phyloP scores from a whole-genome alignment of 2,113 vertebrate species.

The Rattus norvegicus region GRCr8 NC_086019.1:115981501-115982000 shows the following conservation, averaged over 20 bases:
- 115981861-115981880: not conserved
- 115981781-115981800: not conserved
- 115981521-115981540: not conserved
- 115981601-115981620: constrained; percentile 4
- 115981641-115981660: not conserved
- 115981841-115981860: not conserved
- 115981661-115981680: not conserved
- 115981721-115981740: not conserved
- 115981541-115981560: not conserved
- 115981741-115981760: not conserved
- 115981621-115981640: constrained; percentile 25
- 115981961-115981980: not conserved
- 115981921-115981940: not conserved
- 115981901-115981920: not conserved
- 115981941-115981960: not conserved
- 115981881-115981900: not conserved
- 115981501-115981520: not conserved
- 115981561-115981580: not conserved
- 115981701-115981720: not conserved
- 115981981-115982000: not conserved
- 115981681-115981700: not conserved
- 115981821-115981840: not conserved
- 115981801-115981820: too few relatives aligned
- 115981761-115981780: not conserved
- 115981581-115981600: not conserved